Evolutionary conservation across 92 coral and sea anemone genomes (phyloP).

Genomic region (Zoanthus sociatus): DNA sequence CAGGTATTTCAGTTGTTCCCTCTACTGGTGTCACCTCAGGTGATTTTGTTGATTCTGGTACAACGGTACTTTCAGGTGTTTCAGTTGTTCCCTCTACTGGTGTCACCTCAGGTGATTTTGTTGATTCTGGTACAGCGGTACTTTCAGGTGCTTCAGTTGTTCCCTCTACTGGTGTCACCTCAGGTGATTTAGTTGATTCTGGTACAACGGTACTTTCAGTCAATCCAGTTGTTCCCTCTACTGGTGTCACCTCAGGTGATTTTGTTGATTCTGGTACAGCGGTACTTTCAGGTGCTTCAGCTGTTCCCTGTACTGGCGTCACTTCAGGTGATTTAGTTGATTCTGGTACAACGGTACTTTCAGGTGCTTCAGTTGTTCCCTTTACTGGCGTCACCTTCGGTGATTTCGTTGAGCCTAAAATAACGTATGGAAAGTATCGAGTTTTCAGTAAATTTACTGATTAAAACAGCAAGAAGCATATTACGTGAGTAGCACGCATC

Average conservation of each 20-base stretch:
- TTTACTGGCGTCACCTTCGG: not conserved
- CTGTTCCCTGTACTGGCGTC: not conserved
- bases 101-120: not conserved
- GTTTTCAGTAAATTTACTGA: too few relatives aligned
- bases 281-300: not conserved
- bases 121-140: not conserved
- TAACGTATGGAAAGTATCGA: too few relatives aligned
- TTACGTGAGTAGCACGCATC: too few relatives aligned
- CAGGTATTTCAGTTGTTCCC: not conserved
- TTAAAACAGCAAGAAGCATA: too few relatives aligned
- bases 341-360: not conserved
- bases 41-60: not conserved
- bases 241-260: not conserved
- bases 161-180: not conserved
- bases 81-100: not conserved
- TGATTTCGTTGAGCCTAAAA: not conserved
- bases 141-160: not conserved
- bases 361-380: not conserved
- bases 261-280: not conserved
- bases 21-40: not conserved
- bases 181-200: not conserved
- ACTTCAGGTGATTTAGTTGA: slow-evolving; percentile 13
- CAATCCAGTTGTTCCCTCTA: not conserved
- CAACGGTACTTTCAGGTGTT: not conserved
- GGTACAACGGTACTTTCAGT: not conserved